A percentile compares a stretch with the other conserved stretches of the same genome.
These are phyloP conservation scores for Pollenia angustigena DNA, from an alignment of 2,888 invertebrate species.

Conservation along the genomic window DNA sequence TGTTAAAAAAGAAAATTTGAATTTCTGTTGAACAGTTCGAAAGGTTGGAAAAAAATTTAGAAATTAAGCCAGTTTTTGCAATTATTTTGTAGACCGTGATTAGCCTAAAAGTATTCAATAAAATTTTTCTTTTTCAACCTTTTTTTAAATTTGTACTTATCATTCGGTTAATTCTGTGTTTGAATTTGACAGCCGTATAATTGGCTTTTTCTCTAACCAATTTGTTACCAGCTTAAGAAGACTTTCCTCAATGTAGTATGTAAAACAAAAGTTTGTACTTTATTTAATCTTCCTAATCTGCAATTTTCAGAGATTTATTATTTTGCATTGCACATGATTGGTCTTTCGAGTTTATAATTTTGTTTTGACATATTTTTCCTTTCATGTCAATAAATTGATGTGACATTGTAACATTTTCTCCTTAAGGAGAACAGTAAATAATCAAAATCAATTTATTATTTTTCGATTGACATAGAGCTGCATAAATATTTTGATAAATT, in stretches of 20 bases:
- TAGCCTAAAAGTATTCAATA: no score
- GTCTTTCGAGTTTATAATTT: background rate
- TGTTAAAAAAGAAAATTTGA: no score
- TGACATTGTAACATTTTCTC: no score
- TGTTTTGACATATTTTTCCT: no score
- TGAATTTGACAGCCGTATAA: background rate
- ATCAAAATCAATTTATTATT: background rate
- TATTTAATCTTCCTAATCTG: background rate
- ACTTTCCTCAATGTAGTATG: background rate
- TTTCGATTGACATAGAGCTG: background rate
- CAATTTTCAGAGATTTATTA: background rate
- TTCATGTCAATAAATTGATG: no score
- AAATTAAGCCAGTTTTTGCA: no score
- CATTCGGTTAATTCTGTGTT: no score
- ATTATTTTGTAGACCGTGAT: no score
- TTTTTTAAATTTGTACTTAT: background rate
- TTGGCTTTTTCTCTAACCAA: background rate
- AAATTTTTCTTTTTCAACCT: background rate
- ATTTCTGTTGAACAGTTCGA: no score
- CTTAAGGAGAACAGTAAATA: background rate
- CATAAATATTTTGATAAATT: constrained; percentile 2
- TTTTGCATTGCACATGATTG: background rate
- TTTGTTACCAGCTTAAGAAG: background rate
- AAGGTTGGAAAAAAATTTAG: no score
- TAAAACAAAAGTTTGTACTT: background rate